Percentiles rank a stretch among this genome's conserved stretches.
Evolutionary conservation across 2,113 vertebrate species (phyloP).

Genomic region (Rhabdomys dilectus): DNA sequence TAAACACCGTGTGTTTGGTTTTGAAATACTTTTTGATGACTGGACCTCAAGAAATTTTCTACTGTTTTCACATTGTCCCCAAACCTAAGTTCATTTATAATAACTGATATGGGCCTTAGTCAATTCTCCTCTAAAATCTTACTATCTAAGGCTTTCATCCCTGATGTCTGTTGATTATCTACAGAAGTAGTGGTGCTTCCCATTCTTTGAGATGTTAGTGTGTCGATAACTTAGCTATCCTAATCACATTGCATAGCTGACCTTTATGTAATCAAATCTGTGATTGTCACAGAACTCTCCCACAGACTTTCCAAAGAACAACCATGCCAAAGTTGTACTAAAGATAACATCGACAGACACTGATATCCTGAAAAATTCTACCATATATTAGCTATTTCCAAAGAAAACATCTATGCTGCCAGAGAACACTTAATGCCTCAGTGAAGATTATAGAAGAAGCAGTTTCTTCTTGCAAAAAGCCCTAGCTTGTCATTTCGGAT

Average conservation of each 20-base stretch:
- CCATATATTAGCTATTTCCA: conserved; percentile 41
- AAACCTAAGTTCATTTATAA: background rate
- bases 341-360: conserved; percentile 42
- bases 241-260: background rate
- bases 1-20: background rate
- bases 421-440: conserved; percentile 39
- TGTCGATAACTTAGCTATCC: background rate
- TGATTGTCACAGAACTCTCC: background rate
- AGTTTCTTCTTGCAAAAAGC: background rate
- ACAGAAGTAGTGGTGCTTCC: background rate
- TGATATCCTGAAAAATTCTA: conserved; percentile 54
- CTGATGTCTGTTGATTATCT: background rate
- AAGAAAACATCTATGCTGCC: conserved; percentile 59
- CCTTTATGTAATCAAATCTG: conserved; percentile 12
- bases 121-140: background rate
- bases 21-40: background rate
- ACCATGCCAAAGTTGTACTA: background rate
- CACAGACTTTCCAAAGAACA: conserved; percentile 56
- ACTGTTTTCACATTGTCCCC: background rate
- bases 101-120: background rate
- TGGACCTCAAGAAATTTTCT: background rate
- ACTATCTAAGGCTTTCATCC: background rate
- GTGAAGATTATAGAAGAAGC: conserved; percentile 31
- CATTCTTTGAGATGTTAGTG: background rate
- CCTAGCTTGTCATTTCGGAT: conserved; percentile 50